These are phyloP conservation scores for Actias luna DNA, from an alignment of 2,888 invertebrate genomes.

Conservation along the genomic window DNA sequence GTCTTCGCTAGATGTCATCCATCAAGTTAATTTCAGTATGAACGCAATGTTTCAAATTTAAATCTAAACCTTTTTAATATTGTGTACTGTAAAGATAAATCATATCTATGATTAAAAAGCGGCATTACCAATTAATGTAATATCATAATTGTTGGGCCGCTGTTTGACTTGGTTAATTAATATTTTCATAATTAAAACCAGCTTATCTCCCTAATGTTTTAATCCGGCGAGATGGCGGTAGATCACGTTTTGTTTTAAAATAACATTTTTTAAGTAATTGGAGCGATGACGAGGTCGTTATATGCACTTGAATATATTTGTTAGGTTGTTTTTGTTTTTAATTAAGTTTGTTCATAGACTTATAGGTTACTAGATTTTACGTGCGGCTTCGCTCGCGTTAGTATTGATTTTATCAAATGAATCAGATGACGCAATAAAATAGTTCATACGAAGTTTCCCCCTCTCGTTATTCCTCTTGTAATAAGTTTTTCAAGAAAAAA, in stretches of 20 bases:
- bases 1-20: too few relatives aligned
- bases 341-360: too few relatives aligned
- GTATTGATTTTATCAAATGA: too few relatives aligned
- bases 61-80: too few relatives aligned
- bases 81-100: not conserved
- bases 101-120: not conserved
- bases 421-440: too few relatives aligned
- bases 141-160: not conserved
- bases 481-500: too few relatives aligned
- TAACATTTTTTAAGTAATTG: not conserved
- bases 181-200: not conserved
- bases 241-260: not conserved
- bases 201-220: not conserved
- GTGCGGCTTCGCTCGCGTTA: too few relatives aligned
- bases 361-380: too few relatives aligned
- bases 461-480: too few relatives aligned
- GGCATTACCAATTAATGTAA: not conserved
- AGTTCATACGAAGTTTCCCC: too few relatives aligned
- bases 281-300: not conserved
- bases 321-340: not conserved
- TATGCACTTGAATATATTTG: not conserved
- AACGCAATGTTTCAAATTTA: too few relatives aligned
- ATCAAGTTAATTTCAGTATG: too few relatives aligned
- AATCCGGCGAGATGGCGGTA: not conserved
- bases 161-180: slow-evolving; percentile 6